A percentile compares a stretch with the other conserved stretches of the same genome.
phyloP scores from a whole-genome alignment of 2,113 vertebrate genomes.

The Malurus cyaneus region DNA sequence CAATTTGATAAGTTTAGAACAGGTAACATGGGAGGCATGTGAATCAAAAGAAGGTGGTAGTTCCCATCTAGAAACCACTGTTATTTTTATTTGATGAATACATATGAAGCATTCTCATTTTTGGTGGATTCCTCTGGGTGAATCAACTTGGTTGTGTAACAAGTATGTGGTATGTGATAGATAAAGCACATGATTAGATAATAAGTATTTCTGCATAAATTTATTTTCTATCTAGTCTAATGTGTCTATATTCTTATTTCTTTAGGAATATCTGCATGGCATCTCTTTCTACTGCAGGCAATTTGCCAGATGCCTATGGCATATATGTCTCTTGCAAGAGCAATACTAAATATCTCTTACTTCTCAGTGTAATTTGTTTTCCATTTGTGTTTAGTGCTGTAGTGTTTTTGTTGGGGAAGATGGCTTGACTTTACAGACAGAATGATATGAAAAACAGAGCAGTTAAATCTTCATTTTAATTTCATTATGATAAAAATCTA shows the following conservation, averaged over 20 bases:
- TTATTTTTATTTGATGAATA: constrained; percentile 36
- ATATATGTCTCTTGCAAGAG: not conserved
- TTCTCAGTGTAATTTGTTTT: not conserved
- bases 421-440: not conserved
- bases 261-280: not conserved
- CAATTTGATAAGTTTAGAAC: not conserved
- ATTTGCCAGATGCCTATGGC: not conserved
- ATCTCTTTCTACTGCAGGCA: not conserved
- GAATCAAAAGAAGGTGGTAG: constrained; percentile 40
- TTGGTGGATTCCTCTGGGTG: not conserved
- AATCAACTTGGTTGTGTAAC: constrained; percentile 18
- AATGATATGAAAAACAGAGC: not conserved
- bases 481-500: not conserved
- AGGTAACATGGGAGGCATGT: constrained; percentile 5
- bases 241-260: not conserved
- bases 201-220: constrained; percentile 3
- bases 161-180: constrained; percentile 19
- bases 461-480: not conserved
- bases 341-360: not conserved
- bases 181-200: not conserved
- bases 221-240: not conserved
- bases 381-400: not conserved
- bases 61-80: constrained; percentile 32
- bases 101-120: not conserved
- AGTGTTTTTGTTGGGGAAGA: not conserved